A percentile compares a stretch with the other conserved stretches of the same genome.
Conservation (phyloP, 2,888 invertebrate species). For the Rhyacophila evoluta region DNA sequence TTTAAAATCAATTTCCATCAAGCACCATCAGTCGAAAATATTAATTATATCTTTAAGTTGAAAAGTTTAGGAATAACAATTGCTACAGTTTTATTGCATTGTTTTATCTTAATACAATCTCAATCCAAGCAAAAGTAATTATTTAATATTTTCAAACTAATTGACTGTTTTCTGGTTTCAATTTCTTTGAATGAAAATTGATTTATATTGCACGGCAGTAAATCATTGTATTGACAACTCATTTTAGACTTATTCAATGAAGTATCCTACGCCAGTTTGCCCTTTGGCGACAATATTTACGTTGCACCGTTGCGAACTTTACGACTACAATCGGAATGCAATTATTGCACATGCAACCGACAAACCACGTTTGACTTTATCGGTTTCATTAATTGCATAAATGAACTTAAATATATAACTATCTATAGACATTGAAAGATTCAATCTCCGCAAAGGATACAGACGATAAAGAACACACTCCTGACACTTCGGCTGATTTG, state of each 20-base stretch:
- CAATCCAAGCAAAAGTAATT: too few species aligned
- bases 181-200: conserved; percentile 12
- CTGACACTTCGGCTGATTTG: too few species aligned
- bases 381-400: not conserved
- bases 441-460: too few species aligned
- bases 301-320: not conserved
- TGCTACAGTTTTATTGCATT: too few species aligned
- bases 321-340: not conserved
- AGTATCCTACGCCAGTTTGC: not conserved
- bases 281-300: not conserved
- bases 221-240: conserved; percentile 7
- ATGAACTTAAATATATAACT: not conserved
- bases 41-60: too few species aligned
- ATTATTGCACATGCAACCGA: conserved; percentile 8
- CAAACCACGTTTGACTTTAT: not conserved
- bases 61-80: too few species aligned
- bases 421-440: too few species aligned
- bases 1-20: too few species aligned
- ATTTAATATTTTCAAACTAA: not conserved
- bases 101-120: too few species aligned
- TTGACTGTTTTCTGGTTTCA: not conserved
- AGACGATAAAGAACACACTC: too few species aligned
- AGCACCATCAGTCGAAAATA: too few species aligned
- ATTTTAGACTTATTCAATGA: conserved; percentile 18
- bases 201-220: not conserved